Percentiles rank a stretch among this genome's conserved stretches.
phyloP scores from a whole-genome alignment of 2,888 invertebrate genomes.

The Portevinia maculata region DNA sequence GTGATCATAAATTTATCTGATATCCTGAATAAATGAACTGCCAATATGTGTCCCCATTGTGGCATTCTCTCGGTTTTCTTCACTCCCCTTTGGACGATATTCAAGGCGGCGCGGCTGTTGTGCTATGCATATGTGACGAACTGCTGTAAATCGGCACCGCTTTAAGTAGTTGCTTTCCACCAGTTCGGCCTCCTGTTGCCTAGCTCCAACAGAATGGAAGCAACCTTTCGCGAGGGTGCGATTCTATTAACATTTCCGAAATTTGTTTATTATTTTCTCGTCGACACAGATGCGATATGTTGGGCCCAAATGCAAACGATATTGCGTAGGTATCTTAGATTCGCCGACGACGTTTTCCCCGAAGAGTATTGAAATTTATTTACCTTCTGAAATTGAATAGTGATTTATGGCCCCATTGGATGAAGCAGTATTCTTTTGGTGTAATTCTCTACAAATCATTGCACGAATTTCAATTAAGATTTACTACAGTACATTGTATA shows the following conservation, averaged over 20 bases:
- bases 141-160: constrained; percentile 10
- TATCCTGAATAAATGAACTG: constrained; percentile 74
- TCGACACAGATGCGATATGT: constrained; percentile 42
- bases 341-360: constrained; percentile 6
- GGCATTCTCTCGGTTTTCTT: constrained; percentile 63
- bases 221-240: constrained; percentile 46
- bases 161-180: constrained; percentile 18
- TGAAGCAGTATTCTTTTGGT: constrained; percentile 58
- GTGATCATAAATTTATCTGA: constrained; percentile 74
- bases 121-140: constrained; percentile 42
- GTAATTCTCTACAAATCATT: constrained; percentile 67
- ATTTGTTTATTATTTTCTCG: constrained; percentile 70
- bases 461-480: constrained; percentile 70
- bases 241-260: constrained; percentile 68
- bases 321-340: constrained; percentile 1
- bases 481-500: constrained; percentile 25
- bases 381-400: constrained; percentile 58
- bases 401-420: constrained; percentile 63
- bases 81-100: constrained; percentile 18
- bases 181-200: constrained; percentile 1
- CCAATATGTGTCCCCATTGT: constrained; percentile 74
- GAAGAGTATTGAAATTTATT: constrained; percentile 58
- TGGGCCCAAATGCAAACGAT: constrained; percentile 3
- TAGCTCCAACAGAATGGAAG: constrained; percentile 3
- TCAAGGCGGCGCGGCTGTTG: constrained; percentile 49